These are phyloP conservation scores for Clitarchus hookeri DNA, from an alignment of 2,888 invertebrate species.

Conservation along the genomic window DNA sequence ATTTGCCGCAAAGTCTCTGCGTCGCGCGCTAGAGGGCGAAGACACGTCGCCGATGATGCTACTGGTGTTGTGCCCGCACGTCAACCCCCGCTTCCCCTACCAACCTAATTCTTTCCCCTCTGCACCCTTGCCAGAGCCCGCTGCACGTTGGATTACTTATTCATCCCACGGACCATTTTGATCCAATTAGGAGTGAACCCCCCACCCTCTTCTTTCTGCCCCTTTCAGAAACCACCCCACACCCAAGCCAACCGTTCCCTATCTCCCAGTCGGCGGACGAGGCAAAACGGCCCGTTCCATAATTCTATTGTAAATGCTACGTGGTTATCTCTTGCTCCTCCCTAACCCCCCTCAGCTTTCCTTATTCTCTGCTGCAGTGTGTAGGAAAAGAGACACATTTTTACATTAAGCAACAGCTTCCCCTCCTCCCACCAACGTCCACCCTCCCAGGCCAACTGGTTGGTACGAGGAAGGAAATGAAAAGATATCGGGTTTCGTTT, in stretches of 20 bases:
- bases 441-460: background rate
- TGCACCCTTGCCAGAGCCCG: background rate
- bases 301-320: background rate
- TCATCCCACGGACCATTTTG: background rate
- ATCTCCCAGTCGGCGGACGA: background rate
- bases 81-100: too few relatives aligned
- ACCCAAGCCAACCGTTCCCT: background rate
- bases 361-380: background rate
- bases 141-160: background rate
- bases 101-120: too few relatives aligned
- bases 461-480: conserved; percentile 14
- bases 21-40: background rate
- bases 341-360: background rate
- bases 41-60: conserved; percentile 4
- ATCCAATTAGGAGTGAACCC: background rate
- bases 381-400: conserved; percentile 6
- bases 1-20: background rate
- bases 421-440: too few relatives aligned
- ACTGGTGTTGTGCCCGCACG: background rate
- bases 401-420: conserved; percentile 6
- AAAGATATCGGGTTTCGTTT: conserved; percentile 10
- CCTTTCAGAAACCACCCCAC: background rate
- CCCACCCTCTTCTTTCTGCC: background rate
- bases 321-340: background rate
- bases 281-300: background rate